phyloP scores from a whole-genome alignment of 2,888 invertebrate species.

The Morpho achilles region DNA sequence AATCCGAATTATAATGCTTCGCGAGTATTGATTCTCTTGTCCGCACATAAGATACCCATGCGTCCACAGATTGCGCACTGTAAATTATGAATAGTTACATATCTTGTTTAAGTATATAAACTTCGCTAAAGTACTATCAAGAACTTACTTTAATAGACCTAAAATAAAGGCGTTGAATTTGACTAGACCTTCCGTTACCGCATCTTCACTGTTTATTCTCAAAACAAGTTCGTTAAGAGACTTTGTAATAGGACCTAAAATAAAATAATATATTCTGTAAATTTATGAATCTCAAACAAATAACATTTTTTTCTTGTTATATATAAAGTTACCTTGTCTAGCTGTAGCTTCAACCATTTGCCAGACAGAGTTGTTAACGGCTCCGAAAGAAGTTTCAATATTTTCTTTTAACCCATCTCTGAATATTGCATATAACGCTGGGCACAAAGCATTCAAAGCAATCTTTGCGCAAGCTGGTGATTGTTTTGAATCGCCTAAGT shows the following conservation, averaged over 20 bases:
- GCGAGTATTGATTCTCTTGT: conserved; percentile 89
- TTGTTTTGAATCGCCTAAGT: conserved; percentile 78
- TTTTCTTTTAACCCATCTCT: conserved; percentile 90
- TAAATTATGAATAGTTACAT: not conserved
- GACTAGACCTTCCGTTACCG: conserved; percentile 89
- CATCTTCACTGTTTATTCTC: conserved; percentile 89
- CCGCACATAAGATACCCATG: conserved; percentile 92
- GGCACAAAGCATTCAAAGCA: conserved; percentile 87
- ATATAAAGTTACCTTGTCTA: conserved; percentile 81
- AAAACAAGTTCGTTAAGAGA: conserved; percentile 90
- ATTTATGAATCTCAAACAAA: conserved; percentile 3
- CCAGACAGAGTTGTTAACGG: conserved; percentile 93
- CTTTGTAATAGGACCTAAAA: conserved; percentile 86
- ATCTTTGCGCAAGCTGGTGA: conserved; percentile 85
- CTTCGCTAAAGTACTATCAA: not conserved
- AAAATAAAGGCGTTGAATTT: conserved; percentile 94
- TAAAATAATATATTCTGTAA: conserved; percentile 6
- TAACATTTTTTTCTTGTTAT: not conserved
- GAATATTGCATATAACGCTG: conserved; percentile 90
- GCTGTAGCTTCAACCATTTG: conserved; percentile 93
- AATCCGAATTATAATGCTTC: conserved; percentile 88
- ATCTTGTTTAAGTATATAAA: not conserved
- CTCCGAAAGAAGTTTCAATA: conserved; percentile 91
- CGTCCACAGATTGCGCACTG: conserved; percentile 91
- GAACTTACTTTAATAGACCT: conserved; percentile 89